Percentiles rank a stretch among this genome's conserved stretches.
Evolutionary conservation across 2,888 invertebrate species (phyloP).

Genomic region (Phyto melanocephala): DNA sequence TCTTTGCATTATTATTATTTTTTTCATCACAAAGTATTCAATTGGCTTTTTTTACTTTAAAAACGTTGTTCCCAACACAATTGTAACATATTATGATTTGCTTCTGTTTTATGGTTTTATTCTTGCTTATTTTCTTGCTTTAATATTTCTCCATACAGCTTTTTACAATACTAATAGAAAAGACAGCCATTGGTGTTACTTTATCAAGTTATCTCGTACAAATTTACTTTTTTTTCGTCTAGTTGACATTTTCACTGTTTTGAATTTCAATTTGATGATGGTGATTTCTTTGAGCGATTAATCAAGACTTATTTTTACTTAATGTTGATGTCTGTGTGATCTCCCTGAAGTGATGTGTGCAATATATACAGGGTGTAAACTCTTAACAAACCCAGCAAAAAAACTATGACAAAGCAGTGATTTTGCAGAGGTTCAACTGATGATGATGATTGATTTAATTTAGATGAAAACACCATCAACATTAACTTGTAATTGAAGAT

Average conservation of each 20-base stretch:
- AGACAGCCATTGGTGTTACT: not conserved
- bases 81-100: too few relatives aligned
- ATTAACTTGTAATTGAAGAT: too few relatives aligned
- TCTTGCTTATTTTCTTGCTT: conserved; percentile 26
- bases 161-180: conserved; percentile 14
- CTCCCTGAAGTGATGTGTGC: not conserved
- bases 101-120: conserved; percentile 29
- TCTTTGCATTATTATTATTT: too few relatives aligned
- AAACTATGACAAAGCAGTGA: too few relatives aligned
- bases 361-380: conserved; percentile 6
- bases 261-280: conserved; percentile 55
- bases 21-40: too few relatives aligned
- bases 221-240: not conserved
- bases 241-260: conserved; percentile 35
- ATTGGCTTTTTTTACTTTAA: too few relatives aligned
- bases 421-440: too few relatives aligned
- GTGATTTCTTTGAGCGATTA: conserved; percentile 55
- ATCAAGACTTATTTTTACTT: conserved; percentile 52
- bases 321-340: not conserved
- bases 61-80: too few relatives aligned
- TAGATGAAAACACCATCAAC: too few relatives aligned
- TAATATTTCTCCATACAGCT: not conserved
- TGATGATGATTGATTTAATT: too few relatives aligned
- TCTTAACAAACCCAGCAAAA: too few relatives aligned
- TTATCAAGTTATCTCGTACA: not conserved